Base-by-base conservation (phyloP, 2,797 vertebrate genomes). In the Syngnathus acus region DNA sequence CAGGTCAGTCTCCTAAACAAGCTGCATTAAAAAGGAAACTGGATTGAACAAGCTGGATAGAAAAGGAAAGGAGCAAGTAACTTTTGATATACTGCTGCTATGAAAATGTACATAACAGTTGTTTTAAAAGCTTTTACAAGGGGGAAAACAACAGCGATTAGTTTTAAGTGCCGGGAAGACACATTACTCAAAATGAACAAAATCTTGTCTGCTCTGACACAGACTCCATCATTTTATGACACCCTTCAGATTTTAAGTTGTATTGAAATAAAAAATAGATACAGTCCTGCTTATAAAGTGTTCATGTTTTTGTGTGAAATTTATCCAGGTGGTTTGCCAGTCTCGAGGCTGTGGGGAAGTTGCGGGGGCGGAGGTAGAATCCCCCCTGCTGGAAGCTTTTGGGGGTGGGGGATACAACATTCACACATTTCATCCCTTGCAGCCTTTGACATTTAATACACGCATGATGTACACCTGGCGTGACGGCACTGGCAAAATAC, bases 371-470 rank as follows among this genome's bases (percentile, higher is more conserved):
- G 51, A 48, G 60, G 62, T 69, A 64, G 57, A 54, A 37, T 58
- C 26, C 26, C 77, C 75, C 65, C 26, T 21, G 73, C 74, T 75
- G 72, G 59, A 38, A 21, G 59, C 39, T 54, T 23, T 39, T 23
- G 39, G 9, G 54, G 23, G 23, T 37, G 54, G 5, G 17, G 32
- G 26, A 4, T 26, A 55, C 14, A 13, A 14, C 10, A 47, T 47
- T 47, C 14, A 64, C 69, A 60, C 70, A 69, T 67, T 62, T 60
- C 21, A 67, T 63, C 68, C 51, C 66, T 78, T 70, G 51, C 65
- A 62, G 65, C 63, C 68, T 60, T 77, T 61, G 78, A 78, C 75
- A 72, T 67, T 75, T 86, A 67, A 72, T 79, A 62, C 75, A 78
- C 69, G 51, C 63, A 68, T 70, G 63, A 82, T 79, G 78, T 71